Percentiles rank a stretch among this genome's conserved stretches.
Evolutionary conservation across 2,113 vertebrate genomes (phyloP).

Genomic region (Suricata suricatta): DNA sequence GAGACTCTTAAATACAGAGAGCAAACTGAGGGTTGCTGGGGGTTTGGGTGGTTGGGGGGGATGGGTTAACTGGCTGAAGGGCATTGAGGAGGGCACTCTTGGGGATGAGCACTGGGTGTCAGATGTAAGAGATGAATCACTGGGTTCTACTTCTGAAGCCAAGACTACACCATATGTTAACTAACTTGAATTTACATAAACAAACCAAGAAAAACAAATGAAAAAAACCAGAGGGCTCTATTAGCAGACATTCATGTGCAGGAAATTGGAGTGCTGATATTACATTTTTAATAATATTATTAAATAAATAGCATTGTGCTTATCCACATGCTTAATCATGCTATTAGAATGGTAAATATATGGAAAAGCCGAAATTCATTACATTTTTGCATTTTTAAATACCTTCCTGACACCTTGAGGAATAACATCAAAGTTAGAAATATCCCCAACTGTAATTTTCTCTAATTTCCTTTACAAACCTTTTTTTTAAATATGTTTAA

Average conservation of each 20-base stretch:
- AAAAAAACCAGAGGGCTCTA: background rate
- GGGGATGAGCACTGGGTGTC: no score
- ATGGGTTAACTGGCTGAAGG: no score
- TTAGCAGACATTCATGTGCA: background rate
- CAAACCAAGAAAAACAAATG: background rate
- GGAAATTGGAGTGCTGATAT: background rate
- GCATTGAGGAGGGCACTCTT: no score
- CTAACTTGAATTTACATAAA: no score
- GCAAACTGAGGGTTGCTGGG: no score
- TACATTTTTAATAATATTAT: background rate
- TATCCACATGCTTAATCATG: background rate
- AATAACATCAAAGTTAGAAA: conserved; percentile 18
- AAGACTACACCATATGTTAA: no score
- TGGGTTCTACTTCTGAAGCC: no score
- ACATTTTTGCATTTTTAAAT: conserved; percentile 31
- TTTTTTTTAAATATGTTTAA: background rate
- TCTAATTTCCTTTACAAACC: background rate
- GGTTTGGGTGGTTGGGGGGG: no score
- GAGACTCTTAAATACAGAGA: no score
- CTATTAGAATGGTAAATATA: background rate
- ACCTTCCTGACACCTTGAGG: background rate
- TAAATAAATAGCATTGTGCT: background rate
- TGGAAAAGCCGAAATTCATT: background rate
- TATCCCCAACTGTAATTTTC: background rate
- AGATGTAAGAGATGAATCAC: no score